phyloP scores from a whole-genome alignment of 1,140 invertebrate species.

The Charaxes varanes region DNA sequence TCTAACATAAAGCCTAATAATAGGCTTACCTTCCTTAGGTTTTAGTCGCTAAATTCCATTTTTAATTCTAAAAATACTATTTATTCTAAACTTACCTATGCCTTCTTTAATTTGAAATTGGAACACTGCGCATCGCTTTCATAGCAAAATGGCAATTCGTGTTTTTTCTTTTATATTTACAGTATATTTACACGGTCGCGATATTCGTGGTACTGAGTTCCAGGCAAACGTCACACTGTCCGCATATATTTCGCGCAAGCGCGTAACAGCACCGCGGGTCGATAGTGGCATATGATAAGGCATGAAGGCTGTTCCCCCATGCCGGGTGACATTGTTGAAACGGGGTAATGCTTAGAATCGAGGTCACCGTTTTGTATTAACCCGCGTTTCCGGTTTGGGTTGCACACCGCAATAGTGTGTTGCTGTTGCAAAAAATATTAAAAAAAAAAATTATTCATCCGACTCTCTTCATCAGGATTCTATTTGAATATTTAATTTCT shows the following conservation, averaged over 20 bases:
- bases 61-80: background rate
- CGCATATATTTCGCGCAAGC: constrained; percentile 22
- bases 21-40: constrained; percentile 4
- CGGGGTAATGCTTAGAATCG: constrained; percentile 57
- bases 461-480: too few species aligned
- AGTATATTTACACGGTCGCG: constrained; percentile 14
- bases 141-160: constrained; percentile 1
- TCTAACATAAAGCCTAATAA: constrained; percentile 2
- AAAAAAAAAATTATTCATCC: too few species aligned
- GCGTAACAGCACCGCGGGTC: constrained; percentile 12
- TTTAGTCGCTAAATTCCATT: too few species aligned
- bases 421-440: constrained; percentile 29
- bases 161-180: constrained; percentile 3
- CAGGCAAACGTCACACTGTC: constrained; percentile 20
- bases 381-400: constrained; percentile 43
- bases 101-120: background rate
- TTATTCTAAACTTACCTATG: background rate
- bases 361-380: constrained; percentile 58
- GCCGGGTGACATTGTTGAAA: constrained; percentile 56
- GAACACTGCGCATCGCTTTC: background rate
- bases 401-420: constrained; percentile 21
- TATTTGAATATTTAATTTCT: too few species aligned
- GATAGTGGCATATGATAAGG: constrained; percentile 21
- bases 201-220: constrained; percentile 11
- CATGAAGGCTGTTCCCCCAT: constrained; percentile 37